Conservation (phyloP, 1,140 invertebrate species). For the Euwallacea fornicatus region DNA sequence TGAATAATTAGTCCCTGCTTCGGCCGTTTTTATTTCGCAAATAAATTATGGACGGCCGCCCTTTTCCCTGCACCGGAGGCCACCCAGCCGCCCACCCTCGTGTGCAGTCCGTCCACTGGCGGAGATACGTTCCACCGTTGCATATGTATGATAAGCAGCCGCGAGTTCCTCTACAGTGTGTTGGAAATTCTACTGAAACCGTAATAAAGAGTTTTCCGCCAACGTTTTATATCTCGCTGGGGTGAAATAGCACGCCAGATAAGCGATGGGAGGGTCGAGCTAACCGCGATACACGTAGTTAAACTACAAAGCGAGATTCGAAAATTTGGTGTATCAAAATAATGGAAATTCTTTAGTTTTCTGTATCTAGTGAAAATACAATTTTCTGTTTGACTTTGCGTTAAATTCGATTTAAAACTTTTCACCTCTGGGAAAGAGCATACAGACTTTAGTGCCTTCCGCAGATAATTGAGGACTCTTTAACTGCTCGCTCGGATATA, state of each 20-base stretch:
- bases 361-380: no score
- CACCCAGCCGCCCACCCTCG: not conserved
- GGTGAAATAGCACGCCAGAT: not conserved
- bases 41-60: slow-evolving; percentile 35
- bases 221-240: slow-evolving; percentile 24
- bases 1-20: slow-evolving; percentile 38
- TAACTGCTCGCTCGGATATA: not conserved
- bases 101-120: slow-evolving; percentile 23
- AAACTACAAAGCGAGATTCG: no score
- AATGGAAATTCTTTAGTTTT: no score
- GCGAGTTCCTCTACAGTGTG: slow-evolving; percentile 24
- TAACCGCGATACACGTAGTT: no score
- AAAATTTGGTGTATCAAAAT: no score
- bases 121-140: slow-evolving; percentile 40
- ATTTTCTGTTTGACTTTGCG: no score
- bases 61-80: not conserved
- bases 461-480: no score
- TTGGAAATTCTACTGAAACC: slow-evolving; percentile 19
- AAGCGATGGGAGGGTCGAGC: no score
- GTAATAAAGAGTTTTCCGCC: slow-evolving; percentile 23
- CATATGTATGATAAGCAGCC: slow-evolving; percentile 48
- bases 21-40: slow-evolving; percentile 39
- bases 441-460: no score
- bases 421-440: no score
- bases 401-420: no score